Conservation (phyloP, 1,140 invertebrate genomes). For the Odontomachus brunneus region DNA sequence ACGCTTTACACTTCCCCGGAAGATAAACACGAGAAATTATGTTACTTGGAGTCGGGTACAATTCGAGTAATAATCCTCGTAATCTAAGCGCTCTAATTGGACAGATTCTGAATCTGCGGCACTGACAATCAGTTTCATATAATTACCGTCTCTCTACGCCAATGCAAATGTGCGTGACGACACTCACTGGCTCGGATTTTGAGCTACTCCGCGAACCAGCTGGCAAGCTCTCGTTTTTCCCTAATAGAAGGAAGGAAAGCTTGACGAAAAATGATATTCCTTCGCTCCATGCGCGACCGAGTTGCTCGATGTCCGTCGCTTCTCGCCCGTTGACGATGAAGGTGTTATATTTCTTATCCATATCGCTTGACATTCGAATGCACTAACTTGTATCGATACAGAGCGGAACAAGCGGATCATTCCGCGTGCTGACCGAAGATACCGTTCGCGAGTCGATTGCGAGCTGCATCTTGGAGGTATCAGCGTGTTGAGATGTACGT, state of each 20-base stretch:
- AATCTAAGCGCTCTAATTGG: neutral
- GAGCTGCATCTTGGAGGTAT: neutral
- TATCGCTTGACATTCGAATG: conserved; percentile 77
- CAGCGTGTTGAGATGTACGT: neutral
- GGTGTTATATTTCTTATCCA: conserved; percentile 80
- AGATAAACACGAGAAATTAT: neutral
- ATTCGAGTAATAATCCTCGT: neutral
- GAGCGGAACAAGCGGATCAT: conserved; percentile 10
- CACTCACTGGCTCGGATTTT: conserved; percentile 35
- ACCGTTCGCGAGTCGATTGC: neutral
- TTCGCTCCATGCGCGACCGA: conserved; percentile 66
- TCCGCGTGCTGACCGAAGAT: conserved; percentile 30
- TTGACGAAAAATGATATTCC: conserved; percentile 75
- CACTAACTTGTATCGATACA: conserved; percentile 66
- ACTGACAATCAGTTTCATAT: neutral
- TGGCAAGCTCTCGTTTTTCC: conserved; percentile 4
- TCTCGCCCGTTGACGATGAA: conserved; percentile 63
- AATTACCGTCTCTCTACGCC: neutral
- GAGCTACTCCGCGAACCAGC: neutral
- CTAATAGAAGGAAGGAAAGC: conserved; percentile 65
- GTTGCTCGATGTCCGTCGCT: conserved; percentile 63
- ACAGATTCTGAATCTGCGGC: neutral
- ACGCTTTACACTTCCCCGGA: too few relatives aligned
- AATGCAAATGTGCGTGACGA: conserved; percentile 32
- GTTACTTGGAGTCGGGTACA: too few relatives aligned